Evolutionary conservation across 2,113 vertebrate species (phyloP).

Genomic region (Argyrosomus japonicus): DNA sequence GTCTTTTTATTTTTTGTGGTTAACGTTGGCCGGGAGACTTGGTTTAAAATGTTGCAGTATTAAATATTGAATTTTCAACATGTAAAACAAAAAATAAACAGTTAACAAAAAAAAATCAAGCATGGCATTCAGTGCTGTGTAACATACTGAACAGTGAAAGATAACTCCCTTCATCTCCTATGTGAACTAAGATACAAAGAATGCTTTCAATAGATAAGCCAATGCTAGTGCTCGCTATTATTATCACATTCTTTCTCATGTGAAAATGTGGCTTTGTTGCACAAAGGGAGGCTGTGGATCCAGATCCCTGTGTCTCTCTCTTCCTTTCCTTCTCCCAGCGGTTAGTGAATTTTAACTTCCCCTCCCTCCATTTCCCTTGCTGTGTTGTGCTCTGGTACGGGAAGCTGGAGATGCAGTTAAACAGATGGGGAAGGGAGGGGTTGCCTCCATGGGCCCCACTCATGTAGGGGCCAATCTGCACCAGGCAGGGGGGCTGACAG

Average conservation of each 20-base stretch:
- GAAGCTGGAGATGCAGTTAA: constrained; percentile 55
- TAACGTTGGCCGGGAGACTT: neutral
- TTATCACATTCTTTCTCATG: constrained; percentile 9
- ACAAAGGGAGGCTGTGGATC: neutral
- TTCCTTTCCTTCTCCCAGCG: constrained; percentile 28
- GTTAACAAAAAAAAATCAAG: neutral
- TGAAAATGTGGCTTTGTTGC: constrained; percentile 26
- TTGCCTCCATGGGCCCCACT: constrained; percentile 40
- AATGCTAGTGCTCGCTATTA: neutral
- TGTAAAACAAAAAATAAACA: neutral
- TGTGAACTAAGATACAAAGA: constrained; percentile 34
- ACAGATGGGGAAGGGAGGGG: constrained; percentile 68
- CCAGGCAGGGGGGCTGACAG: constrained; percentile 86
- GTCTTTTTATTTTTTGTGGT: neutral
- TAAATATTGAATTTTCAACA: neutral
- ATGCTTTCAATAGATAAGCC: constrained; percentile 1
- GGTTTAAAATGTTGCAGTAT: neutral
- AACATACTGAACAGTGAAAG: neutral
- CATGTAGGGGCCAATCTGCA: constrained; percentile 79
- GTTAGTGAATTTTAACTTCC: constrained; percentile 45
- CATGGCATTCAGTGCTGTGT: neutral
- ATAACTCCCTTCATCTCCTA: neutral
- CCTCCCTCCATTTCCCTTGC: constrained; percentile 48
- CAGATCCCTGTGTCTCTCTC: constrained; percentile 18
- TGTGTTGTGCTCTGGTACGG: constrained; percentile 29